These are phyloP conservation scores for Seriola quinqueradiata DNA, from an alignment of 2,113 vertebrate genomes.

Conservation along the genomic window DNA sequence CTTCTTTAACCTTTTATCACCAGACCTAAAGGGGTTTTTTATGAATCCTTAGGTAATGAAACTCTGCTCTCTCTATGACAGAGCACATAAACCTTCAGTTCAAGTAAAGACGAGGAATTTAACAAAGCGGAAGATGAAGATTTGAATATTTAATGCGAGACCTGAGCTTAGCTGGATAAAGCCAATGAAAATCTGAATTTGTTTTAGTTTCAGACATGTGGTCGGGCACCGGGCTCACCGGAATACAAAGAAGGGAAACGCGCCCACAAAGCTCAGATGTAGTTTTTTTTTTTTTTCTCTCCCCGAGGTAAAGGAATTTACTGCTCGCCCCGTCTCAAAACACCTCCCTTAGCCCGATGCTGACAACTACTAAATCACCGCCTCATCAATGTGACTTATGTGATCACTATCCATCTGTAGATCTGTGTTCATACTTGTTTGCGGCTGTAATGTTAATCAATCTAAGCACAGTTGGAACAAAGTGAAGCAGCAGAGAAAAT, in stretches of 20 bases:
- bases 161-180: background rate
- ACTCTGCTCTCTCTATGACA: conserved; percentile 8
- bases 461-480: background rate
- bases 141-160: conserved; percentile 48
- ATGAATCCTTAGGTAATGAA: conserved; percentile 36
- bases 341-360: background rate
- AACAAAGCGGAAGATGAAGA: conserved; percentile 26
- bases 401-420: background rate
- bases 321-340: background rate
- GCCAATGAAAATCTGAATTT: conserved; percentile 29
- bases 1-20: conserved; percentile 33
- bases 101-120: conserved; percentile 4
- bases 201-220: conserved; percentile 3
- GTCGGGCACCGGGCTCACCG: background rate
- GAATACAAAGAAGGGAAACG: conserved; percentile 1
- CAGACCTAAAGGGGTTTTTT: conserved; percentile 31
- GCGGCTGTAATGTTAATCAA: background rate
- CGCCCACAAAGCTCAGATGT: background rate
- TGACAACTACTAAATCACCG: conserved; percentile 6
- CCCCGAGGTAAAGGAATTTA: conserved; percentile 1
- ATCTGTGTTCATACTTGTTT: background rate
- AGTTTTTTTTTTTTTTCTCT: background rate
- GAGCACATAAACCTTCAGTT: conserved; percentile 40
- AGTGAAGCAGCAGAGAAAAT: background rate
- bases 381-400: background rate